Conservation (phyloP, 2,113 vertebrate genomes). For the Corvus cornix region DNA sequence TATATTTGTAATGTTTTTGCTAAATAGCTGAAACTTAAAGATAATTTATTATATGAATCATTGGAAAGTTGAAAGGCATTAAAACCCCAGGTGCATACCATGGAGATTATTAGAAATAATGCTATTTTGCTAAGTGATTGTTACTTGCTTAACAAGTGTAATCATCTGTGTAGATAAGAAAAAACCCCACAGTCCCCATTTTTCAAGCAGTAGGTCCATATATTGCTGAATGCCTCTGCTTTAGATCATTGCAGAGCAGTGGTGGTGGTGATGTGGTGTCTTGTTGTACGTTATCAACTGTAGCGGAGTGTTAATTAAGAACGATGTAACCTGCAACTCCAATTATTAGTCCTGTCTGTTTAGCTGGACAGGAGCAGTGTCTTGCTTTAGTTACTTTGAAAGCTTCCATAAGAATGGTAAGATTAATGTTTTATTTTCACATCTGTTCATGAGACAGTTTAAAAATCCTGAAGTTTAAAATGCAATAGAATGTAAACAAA, state of each 20-base stretch:
- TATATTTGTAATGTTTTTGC: neutral
- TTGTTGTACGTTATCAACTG: conserved; percentile 67
- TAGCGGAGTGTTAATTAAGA: conserved; percentile 79
- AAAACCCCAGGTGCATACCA: neutral
- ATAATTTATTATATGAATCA: neutral
- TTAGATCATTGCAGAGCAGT: conserved; percentile 58
- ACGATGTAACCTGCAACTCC: conserved; percentile 64
- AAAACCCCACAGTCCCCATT: neutral
- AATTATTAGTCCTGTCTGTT: conserved; percentile 70
- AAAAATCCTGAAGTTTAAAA: conserved; percentile 78
- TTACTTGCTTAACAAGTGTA: neutral
- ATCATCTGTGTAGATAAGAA: neutral
- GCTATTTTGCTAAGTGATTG: neutral
- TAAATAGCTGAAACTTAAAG: neutral
- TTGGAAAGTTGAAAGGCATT: neutral
- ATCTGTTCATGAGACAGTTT: conserved; percentile 75
- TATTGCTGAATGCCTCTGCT: conserved; percentile 15
- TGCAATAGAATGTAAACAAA: conserved; percentile 79
- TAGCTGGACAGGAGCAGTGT: conserved; percentile 69
- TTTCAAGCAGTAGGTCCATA: neutral
- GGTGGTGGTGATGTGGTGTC: conserved; percentile 57
- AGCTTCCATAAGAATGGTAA: conserved; percentile 60
- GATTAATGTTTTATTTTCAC: conserved; percentile 78
- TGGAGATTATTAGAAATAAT: neutral
- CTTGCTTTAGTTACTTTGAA: conserved; percentile 70